Conservation (phyloP, 2,797 vertebrate species). For the Dipus sagitta region DNA sequence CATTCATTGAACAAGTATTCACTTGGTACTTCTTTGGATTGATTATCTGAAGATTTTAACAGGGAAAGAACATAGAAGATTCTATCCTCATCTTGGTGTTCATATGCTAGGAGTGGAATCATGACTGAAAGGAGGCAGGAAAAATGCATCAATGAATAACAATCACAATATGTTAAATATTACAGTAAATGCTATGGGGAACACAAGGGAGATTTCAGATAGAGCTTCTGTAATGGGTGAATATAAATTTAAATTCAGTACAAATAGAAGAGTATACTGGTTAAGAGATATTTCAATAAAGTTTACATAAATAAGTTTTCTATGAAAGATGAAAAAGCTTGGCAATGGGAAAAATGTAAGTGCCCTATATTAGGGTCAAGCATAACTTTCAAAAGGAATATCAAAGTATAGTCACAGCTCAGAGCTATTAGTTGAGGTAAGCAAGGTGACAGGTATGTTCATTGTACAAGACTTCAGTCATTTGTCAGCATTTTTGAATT, state of each 20-base stretch:
- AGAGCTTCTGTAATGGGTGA: not conserved
- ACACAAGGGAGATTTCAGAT: no score
- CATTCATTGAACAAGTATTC: not conserved
- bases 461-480: no score
- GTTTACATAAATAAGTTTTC: not conserved
- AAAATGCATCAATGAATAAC: not conserved
- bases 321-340: not conserved
- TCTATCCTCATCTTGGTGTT: not conserved
- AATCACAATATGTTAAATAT: not conserved
- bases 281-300: not conserved
- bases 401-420: not conserved
- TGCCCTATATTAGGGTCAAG: not conserved
- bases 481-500: not conserved
- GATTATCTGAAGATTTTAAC: not conserved
- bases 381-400: not conserved
- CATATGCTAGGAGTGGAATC: not conserved
- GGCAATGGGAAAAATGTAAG: not conserved
- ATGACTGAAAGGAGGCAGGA: not conserved
- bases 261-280: no score
- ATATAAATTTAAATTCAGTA: no score
- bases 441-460: not conserved
- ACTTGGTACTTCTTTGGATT: not conserved
- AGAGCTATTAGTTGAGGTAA: no score
- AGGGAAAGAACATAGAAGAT: not conserved
- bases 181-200: not conserved